Conservation (phyloP, 2,888 invertebrate genomes). For the Mythimna lalbum region DNA sequence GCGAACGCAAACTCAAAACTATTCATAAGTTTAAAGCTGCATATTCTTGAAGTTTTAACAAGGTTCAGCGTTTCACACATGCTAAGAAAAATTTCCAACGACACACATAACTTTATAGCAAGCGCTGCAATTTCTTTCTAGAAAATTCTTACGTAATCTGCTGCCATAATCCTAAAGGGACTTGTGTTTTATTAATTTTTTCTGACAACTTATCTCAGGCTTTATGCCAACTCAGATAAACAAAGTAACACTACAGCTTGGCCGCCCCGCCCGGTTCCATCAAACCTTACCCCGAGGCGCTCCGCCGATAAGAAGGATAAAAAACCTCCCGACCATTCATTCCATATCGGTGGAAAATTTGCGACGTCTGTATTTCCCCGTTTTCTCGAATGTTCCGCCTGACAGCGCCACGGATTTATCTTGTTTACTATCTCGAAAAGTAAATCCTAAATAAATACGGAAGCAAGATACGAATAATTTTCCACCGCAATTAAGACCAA, state of each 20-base stretch:
- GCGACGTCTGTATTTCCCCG: conserved; percentile 54
- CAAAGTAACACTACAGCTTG: conserved; percentile 12
- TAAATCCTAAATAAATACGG: conserved; percentile 63
- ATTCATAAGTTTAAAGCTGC: conserved; percentile 22
- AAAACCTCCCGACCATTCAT: conserved; percentile 47
- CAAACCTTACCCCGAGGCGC: conserved; percentile 45
- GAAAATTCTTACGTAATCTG: neutral
- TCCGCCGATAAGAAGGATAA: conserved; percentile 49
- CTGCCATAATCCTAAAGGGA: neutral
- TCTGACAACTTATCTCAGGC: conserved; percentile 1
- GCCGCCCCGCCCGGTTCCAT: conserved; percentile 22
- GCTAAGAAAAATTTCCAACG: neutral
- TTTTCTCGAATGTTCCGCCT: conserved; percentile 52
- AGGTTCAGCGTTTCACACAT: conserved; percentile 10
- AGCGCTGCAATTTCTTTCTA: neutral
- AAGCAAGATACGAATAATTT: conserved; percentile 51
- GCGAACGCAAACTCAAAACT: conserved; percentile 15
- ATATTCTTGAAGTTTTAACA: conserved; percentile 40
- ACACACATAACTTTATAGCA: conserved; percentile 4
- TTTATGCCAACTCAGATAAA: conserved; percentile 33
- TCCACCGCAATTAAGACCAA: conserved; percentile 49
- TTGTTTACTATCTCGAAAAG: conserved; percentile 57
- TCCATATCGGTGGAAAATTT: conserved; percentile 58
- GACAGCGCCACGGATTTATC: conserved; percentile 54
- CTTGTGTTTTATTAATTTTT: neutral